Conservation (phyloP, 1,140 invertebrate genomes). For the Stenopsyche tienmushanensis region DNA sequence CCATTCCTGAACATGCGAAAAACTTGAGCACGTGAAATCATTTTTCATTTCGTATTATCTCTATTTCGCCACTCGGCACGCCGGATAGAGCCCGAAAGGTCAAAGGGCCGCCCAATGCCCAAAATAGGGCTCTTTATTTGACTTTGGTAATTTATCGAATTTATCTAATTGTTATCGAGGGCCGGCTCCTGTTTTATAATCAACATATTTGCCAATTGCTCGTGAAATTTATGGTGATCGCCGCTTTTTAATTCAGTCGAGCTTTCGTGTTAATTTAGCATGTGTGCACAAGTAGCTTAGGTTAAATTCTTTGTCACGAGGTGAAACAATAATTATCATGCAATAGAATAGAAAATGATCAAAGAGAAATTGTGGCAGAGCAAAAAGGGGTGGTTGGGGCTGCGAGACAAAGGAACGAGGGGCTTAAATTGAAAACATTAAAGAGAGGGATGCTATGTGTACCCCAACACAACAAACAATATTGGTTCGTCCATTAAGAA, state of each 20-base stretch:
- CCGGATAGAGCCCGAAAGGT: too few species aligned
- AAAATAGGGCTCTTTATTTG: too few species aligned
- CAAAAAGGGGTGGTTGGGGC: neutral
- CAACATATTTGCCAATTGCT: neutral
- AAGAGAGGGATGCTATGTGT: neutral
- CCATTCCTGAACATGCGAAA: neutral
- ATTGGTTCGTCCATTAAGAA: neutral
- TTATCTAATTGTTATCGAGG: too few species aligned
- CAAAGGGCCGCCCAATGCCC: too few species aligned
- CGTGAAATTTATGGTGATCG: too few species aligned
- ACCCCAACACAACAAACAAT: neutral
- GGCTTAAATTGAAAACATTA: neutral
- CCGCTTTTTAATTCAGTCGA: too few species aligned
- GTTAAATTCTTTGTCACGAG: too few species aligned
- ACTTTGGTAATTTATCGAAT: too few species aligned
- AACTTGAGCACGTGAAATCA: neutral
- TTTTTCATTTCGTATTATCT: neutral
- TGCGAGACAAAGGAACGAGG: neutral
- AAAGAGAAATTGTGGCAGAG: neutral
- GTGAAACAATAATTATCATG: neutral
- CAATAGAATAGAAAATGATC: neutral
- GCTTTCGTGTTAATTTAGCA: too few species aligned
- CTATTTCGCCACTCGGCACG: too few species aligned
- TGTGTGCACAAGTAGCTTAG: too few species aligned
- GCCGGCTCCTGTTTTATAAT: too few species aligned